Conservation (phyloP, 2,797 vertebrate genomes). For the Zalophus californianus region DNA sequence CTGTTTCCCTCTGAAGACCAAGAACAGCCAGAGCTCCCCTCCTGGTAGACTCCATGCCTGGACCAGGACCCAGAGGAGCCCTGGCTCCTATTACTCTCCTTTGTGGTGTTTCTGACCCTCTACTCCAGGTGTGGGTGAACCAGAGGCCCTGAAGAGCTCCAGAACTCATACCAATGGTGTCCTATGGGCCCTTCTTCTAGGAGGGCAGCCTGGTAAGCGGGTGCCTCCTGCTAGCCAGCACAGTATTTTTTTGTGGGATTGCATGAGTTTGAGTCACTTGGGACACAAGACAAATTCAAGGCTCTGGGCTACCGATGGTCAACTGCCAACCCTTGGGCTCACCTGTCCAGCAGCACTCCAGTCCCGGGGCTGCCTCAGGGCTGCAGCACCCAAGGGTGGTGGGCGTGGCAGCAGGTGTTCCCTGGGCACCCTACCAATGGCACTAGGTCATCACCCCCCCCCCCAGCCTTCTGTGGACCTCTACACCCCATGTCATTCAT, state of each 20-base stretch:
- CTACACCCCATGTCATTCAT: not conserved
- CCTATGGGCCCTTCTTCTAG: not conserved
- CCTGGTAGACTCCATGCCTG: not conserved
- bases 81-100: not conserved
- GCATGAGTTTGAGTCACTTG: not conserved
- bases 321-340: not conserved
- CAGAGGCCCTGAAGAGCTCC: not conserved
- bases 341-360: not conserved
- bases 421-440: not conserved
- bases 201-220: not conserved
- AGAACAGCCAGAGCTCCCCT: not conserved
- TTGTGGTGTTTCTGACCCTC: not conserved
- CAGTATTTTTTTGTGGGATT: not conserved
- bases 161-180: not conserved
- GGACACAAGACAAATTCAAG: not conserved
- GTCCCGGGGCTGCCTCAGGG: fast-evolving
- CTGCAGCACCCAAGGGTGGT: not conserved
- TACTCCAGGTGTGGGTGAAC: not conserved
- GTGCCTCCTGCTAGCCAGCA: not conserved
- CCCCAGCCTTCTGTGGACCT: not conserved
- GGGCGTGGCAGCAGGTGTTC: not conserved
- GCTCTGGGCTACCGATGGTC: not conserved
- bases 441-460: not conserved
- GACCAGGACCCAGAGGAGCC: not conserved
- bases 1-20: not conserved